Evolutionary conservation across 2,888 invertebrate genomes (phyloP).

Genomic region (Anaspis maculata): DNA sequence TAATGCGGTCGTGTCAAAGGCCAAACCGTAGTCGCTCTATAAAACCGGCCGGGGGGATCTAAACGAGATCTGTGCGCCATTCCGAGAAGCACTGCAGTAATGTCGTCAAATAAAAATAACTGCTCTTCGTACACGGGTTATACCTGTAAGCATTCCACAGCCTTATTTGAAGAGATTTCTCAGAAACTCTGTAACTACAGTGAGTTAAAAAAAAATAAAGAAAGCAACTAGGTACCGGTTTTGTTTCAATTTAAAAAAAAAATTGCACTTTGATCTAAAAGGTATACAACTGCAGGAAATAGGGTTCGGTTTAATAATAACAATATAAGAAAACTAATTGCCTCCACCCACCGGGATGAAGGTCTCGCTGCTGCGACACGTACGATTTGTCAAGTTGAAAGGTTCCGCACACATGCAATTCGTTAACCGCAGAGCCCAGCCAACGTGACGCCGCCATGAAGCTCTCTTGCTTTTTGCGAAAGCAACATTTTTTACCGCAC

Average conservation of each 20-base stretch:
- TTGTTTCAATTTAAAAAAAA: no score
- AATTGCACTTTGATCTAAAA: no score
- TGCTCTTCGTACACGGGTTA: no score
- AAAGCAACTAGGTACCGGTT: no score
- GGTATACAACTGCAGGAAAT: background rate
- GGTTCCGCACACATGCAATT: constrained; percentile 44
- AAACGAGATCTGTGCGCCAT: constrained; percentile 18
- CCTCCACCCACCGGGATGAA: constrained; percentile 30
- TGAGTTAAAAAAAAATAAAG: no score
- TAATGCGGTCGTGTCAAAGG: constrained; percentile 18
- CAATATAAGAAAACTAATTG: constrained; percentile 14
- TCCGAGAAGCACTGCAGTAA: constrained; percentile 10
- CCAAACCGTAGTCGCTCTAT: constrained; percentile 14
- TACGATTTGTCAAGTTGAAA: constrained; percentile 43
- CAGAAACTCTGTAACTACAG: no score
- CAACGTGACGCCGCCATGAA: constrained; percentile 40
- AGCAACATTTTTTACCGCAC: constrained; percentile 36
- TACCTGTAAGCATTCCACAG: no score
- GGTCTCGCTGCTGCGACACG: constrained; percentile 32
- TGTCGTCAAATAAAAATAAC: no score
- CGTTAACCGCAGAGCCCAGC: constrained; percentile 42
- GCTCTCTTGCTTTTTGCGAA: constrained; percentile 37
- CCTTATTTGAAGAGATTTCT: no score
- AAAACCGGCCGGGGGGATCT: constrained; percentile 21
- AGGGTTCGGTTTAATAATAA: background rate